These are phyloP conservation scores for Psylliodes chrysocephalus DNA, from an alignment of 2,888 invertebrate genomes.

Conservation along the genomic window DNA sequence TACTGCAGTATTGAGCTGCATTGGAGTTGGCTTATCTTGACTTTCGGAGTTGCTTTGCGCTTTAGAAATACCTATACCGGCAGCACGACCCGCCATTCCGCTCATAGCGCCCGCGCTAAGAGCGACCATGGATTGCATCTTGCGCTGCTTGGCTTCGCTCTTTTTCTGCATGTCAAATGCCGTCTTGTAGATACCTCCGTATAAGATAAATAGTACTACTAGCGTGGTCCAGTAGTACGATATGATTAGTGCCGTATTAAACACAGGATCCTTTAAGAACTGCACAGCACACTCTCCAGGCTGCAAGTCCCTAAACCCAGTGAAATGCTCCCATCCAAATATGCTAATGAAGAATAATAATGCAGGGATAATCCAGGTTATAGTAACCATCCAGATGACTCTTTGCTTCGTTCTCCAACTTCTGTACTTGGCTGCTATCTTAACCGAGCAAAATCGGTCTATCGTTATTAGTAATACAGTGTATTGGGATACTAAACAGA, in stretches of 20 bases:
- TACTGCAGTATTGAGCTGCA: slow-evolving; percentile 48
- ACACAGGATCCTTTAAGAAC: slow-evolving; percentile 96
- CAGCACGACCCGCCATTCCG: slow-evolving; percentile 86
- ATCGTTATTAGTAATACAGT: slow-evolving; percentile 98
- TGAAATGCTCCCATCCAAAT: slow-evolving; percentile 99
- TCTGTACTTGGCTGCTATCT: slow-evolving; percentile 96
- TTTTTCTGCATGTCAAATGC: slow-evolving; percentile 98
- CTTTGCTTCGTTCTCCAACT: slow-evolving; percentile 95
- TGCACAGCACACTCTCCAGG: slow-evolving; percentile 95
- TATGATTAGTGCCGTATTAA: slow-evolving; percentile 96
- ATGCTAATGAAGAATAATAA: slow-evolving; percentile 97
- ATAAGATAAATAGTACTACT: slow-evolving; percentile 92
- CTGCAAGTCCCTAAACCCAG: slow-evolving; percentile 87
- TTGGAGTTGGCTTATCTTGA: slow-evolving; percentile 72
- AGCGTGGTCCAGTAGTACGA: slow-evolving; percentile 83
- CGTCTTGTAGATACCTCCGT: slow-evolving; percentile 97
- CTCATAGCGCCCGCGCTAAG: slow-evolving; percentile 90
- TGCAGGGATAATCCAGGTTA: slow-evolving; percentile 97
- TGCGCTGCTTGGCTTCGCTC: slow-evolving; percentile 94
- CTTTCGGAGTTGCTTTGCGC: slow-evolving; percentile 75
- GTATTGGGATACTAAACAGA: slow-evolving; percentile 98
- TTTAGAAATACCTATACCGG: slow-evolving; percentile 86
- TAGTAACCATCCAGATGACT: slow-evolving; percentile 94
- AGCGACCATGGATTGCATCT: slow-evolving; percentile 95
- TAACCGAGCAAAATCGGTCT: slow-evolving; percentile 98